phyloP scores from a whole-genome alignment of 2,797 vertebrate genomes.

The Vespertilio murinus region DNA sequence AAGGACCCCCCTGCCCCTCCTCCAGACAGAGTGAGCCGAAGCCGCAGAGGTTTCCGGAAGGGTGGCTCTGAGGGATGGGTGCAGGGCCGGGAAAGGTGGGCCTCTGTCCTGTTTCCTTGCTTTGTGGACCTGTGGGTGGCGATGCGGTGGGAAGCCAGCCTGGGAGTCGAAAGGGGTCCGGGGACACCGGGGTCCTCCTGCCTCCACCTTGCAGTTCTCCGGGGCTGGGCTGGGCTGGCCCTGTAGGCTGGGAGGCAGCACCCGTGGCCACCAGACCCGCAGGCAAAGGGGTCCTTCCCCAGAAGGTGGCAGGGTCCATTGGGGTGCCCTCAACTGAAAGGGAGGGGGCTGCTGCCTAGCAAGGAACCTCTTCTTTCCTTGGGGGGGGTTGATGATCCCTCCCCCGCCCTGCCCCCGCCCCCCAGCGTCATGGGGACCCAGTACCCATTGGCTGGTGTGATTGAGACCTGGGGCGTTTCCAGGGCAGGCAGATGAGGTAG shows the following conservation, averaged over 20 bases:
- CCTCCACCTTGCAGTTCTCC: background rate
- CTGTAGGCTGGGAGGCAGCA: background rate
- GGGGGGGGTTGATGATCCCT: background rate
- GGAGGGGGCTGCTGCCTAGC: background rate
- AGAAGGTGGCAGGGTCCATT: background rate
- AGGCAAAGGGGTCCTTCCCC: background rate
- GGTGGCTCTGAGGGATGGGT: background rate
- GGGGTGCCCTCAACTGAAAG: background rate
- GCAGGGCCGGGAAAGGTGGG: fast-evolving
- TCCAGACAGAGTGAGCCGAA: background rate
- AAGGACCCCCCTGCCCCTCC: background rate
- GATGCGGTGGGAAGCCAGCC: background rate
- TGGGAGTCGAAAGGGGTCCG: background rate
- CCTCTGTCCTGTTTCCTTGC: background rate
- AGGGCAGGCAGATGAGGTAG: background rate
- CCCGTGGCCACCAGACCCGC: background rate
- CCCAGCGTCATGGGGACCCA: background rate
- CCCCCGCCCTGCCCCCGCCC: no score
- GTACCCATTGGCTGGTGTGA: background rate
- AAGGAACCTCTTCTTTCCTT: background rate
- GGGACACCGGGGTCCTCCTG: background rate
- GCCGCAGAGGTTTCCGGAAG: background rate
- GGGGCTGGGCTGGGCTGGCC: background rate
- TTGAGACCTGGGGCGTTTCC: background rate
- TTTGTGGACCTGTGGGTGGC: background rate